phyloP scores from a whole-genome alignment of 2,797 vertebrate genomes.

The Botia almorhae region DNA sequence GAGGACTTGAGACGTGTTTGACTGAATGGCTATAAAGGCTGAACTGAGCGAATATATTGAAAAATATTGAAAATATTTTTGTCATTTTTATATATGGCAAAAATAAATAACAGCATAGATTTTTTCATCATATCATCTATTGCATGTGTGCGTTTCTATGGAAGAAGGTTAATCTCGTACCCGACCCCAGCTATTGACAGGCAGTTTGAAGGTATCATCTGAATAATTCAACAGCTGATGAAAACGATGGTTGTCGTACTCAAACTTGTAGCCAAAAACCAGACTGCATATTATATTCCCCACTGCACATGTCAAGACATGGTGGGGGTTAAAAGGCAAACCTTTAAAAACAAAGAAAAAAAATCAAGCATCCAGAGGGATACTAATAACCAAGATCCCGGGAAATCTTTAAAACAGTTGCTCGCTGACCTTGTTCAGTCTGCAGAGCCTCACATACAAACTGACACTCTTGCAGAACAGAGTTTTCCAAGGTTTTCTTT shows the following conservation, averaged over 20 bases:
- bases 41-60: too few relatives aligned
- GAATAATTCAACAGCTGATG: constrained; percentile 63
- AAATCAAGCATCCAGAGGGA: not conserved
- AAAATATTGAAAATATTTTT: too few relatives aligned
- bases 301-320: constrained; percentile 66
- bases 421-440: constrained; percentile 44
- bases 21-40: too few relatives aligned
- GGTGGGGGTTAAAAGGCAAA: constrained; percentile 75
- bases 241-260: constrained; percentile 73
- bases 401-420: not conserved
- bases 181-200: constrained; percentile 67
- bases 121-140: not conserved
- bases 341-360: constrained; percentile 60
- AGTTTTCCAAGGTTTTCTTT: constrained; percentile 65
- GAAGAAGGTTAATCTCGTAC: constrained; percentile 59
- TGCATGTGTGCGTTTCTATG: not conserved
- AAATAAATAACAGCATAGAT: not conserved
- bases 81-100: not conserved
- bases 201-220: constrained; percentile 65
- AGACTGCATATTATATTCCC: constrained; percentile 80
- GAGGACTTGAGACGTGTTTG: too few relatives aligned
- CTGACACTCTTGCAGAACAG: constrained; percentile 55
- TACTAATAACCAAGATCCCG: not conserved
- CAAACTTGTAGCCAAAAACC: constrained; percentile 77
- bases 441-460: constrained; percentile 37